Base-by-base conservation (phyloP, 1,140 invertebrate genomes). In the Drosophila ironensis region DNA sequence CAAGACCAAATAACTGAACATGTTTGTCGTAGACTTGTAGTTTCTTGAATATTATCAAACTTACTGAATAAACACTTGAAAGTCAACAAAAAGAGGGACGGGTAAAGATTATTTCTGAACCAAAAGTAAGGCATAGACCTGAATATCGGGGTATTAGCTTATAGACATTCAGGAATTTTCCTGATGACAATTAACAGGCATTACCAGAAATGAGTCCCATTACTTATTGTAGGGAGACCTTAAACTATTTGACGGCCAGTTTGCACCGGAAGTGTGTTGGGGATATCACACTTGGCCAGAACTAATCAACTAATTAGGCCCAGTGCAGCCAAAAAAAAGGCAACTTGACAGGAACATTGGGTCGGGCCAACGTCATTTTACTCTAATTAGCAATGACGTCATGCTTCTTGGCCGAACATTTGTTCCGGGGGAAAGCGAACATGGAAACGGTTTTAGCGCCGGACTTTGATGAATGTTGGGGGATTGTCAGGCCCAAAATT, bases 311-410 rank as follows among this genome's bases (percentile, higher is more conserved):
- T 69, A 69, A 59, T 69, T 69, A 44, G 66, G 30, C 9, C 24
- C 44, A 69, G 44, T 69, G 52, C 51, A 69, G 37, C 14, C 41
- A n/a, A 53, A 52, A 42, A 54, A 53, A 19, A 33, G 14, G 6
- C 1, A 41, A 53, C 37, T 53, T 56, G 25, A 11, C 25, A 63
- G 5, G 37, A 25, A 5, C 42, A 46, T 20, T 33, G 35, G 16
- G 16, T 24, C 33, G n/a, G 16, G 38, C 2, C 9, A 60, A 42
- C 24, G 25, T 3, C 45, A 19, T 52, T 52, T 52, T 24, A 45
- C 67, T 52, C 40, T 71, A 71, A 71, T 71, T 71, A 71, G 47
- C 40, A 35, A 47, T 72, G 68, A 63, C 67, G 67, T 61, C 56
- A 71, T 50, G 5, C 30, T 57, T 22, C 30, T 19, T 24, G 25